Conservation (phyloP, 1,140 invertebrate genomes). For the Drosophila kanapiae region DNA sequence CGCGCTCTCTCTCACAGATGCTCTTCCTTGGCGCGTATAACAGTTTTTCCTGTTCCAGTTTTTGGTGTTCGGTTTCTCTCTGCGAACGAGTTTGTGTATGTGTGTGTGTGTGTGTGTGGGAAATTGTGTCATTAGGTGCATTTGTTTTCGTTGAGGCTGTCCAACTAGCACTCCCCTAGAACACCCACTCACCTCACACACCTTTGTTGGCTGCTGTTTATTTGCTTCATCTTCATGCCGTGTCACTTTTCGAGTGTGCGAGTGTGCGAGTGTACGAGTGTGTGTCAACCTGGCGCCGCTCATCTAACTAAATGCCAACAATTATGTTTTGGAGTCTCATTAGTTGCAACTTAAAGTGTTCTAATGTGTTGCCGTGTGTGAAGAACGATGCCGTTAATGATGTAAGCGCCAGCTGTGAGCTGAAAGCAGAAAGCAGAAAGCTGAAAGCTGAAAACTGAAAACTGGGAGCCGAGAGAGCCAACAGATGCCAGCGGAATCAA, state of each 20-base stretch:
- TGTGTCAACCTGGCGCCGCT: slow-evolving; percentile 54
- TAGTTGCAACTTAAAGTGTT: slow-evolving; percentile 80
- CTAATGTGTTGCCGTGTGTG: slow-evolving; percentile 68
- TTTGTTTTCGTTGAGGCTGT: slow-evolving; percentile 79
- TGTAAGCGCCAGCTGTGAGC: slow-evolving; percentile 63
- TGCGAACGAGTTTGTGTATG: background rate
- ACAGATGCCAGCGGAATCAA: slow-evolving; percentile 35
- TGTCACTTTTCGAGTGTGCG: slow-evolving; percentile 62
- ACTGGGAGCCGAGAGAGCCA: slow-evolving; percentile 40
- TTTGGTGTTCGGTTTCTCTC: background rate
- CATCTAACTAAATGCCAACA: slow-evolving; percentile 79
- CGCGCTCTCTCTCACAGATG: slow-evolving; percentile 38
- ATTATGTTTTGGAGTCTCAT: slow-evolving; percentile 83
- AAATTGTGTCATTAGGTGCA: slow-evolving; percentile 84
- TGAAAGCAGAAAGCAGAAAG: slow-evolving; percentile 24
- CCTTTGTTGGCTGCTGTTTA: slow-evolving; percentile 53
- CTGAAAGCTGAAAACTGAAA: slow-evolving; percentile 19
- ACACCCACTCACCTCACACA: slow-evolving; percentile 11
- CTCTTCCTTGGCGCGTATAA: slow-evolving; percentile 67
- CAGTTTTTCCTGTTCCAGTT: slow-evolving; percentile 63
- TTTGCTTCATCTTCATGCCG: slow-evolving; percentile 67
- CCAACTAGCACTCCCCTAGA: slow-evolving; percentile 17
- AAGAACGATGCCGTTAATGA: slow-evolving; percentile 82
- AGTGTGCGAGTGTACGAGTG: slow-evolving; percentile 12
- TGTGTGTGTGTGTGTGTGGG: slow-evolving; percentile 38